Conservation (phyloP, 2,888 invertebrate genomes). For the Rotaria sp. region DNA sequence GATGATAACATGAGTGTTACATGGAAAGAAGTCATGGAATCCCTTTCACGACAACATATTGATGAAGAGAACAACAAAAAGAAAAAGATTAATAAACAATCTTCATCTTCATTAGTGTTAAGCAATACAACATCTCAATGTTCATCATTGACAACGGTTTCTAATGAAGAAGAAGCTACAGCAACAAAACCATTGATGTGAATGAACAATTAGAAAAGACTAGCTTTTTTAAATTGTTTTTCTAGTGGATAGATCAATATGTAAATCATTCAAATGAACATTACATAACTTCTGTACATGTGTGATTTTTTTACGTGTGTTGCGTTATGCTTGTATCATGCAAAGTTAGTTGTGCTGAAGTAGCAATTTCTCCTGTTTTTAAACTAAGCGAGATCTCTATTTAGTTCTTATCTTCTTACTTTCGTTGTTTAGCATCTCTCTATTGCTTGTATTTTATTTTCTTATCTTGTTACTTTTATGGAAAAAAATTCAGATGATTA, state of each 20-base stretch:
- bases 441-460: not conserved
- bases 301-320: too few species aligned
- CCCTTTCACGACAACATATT: not conserved
- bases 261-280: too few species aligned
- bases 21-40: not conserved
- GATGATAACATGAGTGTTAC: not conserved
- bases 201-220: not conserved
- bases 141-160: not conserved
- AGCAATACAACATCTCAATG: not conserved
- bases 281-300: too few species aligned
- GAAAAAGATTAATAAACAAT: not conserved
- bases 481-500: not conserved
- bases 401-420: too few species aligned
- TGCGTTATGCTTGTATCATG: too few species aligned
- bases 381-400: too few species aligned
- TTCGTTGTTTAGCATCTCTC: not conserved
- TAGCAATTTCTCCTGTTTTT: too few species aligned
- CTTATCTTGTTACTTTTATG: too few species aligned
- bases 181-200: not conserved
- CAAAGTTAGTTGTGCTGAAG: too few species aligned
- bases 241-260: too few species aligned
- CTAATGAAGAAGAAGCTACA: not conserved
- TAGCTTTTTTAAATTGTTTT: too few species aligned
- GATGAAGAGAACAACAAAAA: not conserved
- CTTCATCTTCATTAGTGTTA: accelerated